Percentiles rank a stretch among this genome's conserved stretches.
Conservation (phyloP, 2,113 vertebrate genomes). For the Myanophis thanlyinensis region DNA sequence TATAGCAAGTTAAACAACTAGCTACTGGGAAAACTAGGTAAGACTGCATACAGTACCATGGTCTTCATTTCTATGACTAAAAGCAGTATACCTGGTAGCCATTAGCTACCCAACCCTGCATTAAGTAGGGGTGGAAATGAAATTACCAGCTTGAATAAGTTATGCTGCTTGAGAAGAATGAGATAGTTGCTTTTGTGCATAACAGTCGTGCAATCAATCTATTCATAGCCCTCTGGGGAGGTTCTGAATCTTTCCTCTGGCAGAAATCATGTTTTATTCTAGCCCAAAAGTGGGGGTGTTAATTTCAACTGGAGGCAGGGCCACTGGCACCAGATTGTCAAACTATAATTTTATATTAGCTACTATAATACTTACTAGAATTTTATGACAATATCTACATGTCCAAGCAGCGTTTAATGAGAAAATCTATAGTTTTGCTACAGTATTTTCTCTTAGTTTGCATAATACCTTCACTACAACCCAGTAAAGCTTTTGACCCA, state of each 20-base stretch:
- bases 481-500: conserved; percentile 81
- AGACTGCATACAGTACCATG: neutral
- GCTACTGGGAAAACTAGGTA: neutral
- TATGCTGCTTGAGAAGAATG: neutral
- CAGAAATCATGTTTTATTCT: conserved; percentile 19
- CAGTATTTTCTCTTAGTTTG: conserved; percentile 82
- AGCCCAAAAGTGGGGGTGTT: conserved; percentile 46
- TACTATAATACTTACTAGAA: conserved; percentile 81
- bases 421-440: conserved; percentile 84
- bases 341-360: conserved; percentile 84
- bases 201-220: neutral
- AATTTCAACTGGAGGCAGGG: conserved; percentile 57
- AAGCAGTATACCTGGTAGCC: neutral
- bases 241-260: neutral
- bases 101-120: neutral
- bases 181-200: neutral
- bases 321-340: conserved; percentile 63
- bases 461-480: conserved; percentile 83
- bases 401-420: conserved; percentile 83
- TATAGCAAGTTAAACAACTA: neutral
- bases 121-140: neutral
- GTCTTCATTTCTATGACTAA: neutral
- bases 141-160: neutral
- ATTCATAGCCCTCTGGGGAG: neutral
- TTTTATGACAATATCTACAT: conserved; percentile 84